Percentiles rank a stretch among this genome's conserved stretches.
Evolutionary conservation across 2,797 vertebrate genomes (phyloP).

Genomic region (Oreortyx pictus): DNA sequence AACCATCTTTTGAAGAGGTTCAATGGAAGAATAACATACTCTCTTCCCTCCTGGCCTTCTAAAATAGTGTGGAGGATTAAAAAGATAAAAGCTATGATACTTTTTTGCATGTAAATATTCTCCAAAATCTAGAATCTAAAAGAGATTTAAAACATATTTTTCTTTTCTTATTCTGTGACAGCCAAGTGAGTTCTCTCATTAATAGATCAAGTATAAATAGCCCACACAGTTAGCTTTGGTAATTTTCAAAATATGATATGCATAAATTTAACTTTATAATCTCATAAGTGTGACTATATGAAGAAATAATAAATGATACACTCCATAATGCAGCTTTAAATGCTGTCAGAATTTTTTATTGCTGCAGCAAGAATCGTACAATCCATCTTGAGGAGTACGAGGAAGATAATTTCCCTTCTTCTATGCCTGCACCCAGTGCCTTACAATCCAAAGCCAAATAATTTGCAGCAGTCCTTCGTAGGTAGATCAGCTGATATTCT

Average conservation of each 20-base stretch:
- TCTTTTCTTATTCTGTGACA: conserved; percentile 66
- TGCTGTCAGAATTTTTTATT: conserved; percentile 57
- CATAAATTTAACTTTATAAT: conserved; percentile 81
- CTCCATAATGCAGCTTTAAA: conserved; percentile 44
- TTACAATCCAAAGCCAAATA: not conserved
- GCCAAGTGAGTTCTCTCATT: conserved; percentile 68
- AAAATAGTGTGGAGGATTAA: not conserved
- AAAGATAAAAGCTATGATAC: conserved; percentile 36
- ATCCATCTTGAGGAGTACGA: not conserved
- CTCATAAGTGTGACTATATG: conserved; percentile 61
- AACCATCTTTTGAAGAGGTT: not conserved
- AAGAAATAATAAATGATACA: conserved; percentile 73
- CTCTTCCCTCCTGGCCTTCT: not conserved
- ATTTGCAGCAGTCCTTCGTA: not conserved
- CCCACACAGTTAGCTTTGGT: conserved; percentile 63
- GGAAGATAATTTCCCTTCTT: not conserved
- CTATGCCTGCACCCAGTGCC: not conserved
- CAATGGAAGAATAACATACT: not conserved
- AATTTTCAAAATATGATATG: conserved; percentile 77
- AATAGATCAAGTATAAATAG: conserved; percentile 74
- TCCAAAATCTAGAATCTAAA: conserved; percentile 51
- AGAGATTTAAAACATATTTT: conserved; percentile 48
- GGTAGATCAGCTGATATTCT: not conserved
- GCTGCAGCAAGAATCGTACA: conserved; percentile 30
- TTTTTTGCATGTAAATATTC: not conserved